These are phyloP conservation scores for Minunthozetes semirufus DNA, from an alignment of 2,888 invertebrate genomes.

Conservation along the genomic window DNA sequence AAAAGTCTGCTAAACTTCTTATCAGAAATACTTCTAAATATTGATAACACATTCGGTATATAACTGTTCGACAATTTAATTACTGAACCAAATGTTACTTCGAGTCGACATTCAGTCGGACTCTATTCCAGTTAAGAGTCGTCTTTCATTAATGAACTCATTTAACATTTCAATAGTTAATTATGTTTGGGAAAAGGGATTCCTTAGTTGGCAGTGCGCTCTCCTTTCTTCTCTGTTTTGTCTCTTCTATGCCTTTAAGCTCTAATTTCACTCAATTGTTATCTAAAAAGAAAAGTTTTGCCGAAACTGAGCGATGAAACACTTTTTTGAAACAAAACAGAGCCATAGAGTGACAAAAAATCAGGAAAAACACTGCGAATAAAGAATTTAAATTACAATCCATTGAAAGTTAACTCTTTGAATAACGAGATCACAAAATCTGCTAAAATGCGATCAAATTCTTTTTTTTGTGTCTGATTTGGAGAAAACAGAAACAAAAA, in stretches of 20 bases:
- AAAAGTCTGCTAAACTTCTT: background rate
- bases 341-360: background rate
- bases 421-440: background rate
- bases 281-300: background rate
- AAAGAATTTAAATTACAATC: background rate
- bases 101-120: background rate
- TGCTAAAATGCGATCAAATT: background rate
- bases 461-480: background rate
- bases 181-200: constrained; percentile 5
- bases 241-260: background rate
- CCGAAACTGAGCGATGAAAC: background rate
- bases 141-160: constrained; percentile 16
- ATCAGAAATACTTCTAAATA: background rate
- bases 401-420: background rate
- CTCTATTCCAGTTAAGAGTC: background rate
- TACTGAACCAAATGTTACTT: constrained; percentile 18
- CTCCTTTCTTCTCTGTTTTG: too few species aligned
- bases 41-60: background rate
- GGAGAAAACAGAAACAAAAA: background rate
- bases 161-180: constrained; percentile 18
- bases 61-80: constrained; percentile 17
- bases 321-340: background rate
- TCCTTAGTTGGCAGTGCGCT: too few species aligned
- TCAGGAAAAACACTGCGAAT: background rate
- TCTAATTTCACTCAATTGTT: background rate